Percentiles rank a stretch among this genome's conserved stretches.
Conservation (phyloP, 2,888 invertebrate genomes). For the Sesia apiformis region DNA sequence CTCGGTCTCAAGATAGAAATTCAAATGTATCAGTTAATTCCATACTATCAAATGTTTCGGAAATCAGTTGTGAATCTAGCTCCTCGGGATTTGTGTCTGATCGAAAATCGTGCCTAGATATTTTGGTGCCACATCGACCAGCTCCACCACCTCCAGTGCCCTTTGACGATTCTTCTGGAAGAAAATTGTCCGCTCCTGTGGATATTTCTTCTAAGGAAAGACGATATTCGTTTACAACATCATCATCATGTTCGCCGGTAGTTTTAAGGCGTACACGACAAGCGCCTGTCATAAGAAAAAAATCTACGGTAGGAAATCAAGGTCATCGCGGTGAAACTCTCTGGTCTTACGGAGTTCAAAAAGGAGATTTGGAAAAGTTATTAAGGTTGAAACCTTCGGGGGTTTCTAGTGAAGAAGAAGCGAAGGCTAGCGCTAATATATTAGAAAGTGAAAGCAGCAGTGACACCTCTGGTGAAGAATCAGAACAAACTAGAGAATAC, state of each 20-base stretch:
- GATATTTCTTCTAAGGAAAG: slow-evolving; percentile 30
- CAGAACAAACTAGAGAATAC: slow-evolving; percentile 44
- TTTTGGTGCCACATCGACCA: slow-evolving; percentile 49
- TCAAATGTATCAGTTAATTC: slow-evolving; percentile 69
- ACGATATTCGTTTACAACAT: slow-evolving; percentile 49
- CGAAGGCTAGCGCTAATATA: slow-evolving; percentile 16
- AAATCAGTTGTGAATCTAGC: slow-evolving; percentile 61
- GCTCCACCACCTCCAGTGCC: slow-evolving; percentile 64
- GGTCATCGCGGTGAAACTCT: slow-evolving; percentile 46
- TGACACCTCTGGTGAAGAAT: slow-evolving; percentile 44
- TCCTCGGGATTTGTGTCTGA: slow-evolving; percentile 68
- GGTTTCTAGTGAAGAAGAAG: slow-evolving; percentile 51
- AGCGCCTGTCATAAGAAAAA: slow-evolving; percentile 60
- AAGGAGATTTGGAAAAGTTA: slow-evolving; percentile 60
- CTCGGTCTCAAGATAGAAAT: slow-evolving; percentile 54
- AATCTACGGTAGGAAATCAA: slow-evolving; percentile 46
- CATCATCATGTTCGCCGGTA: slow-evolving; percentile 46
- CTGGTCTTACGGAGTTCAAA: slow-evolving; percentile 67
- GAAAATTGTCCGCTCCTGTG: slow-evolving; percentile 35
- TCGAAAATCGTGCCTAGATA: slow-evolving; percentile 43
- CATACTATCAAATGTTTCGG: slow-evolving; percentile 61
- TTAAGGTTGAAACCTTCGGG: slow-evolving; percentile 58
- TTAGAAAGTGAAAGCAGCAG: slow-evolving; percentile 36
- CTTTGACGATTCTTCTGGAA: slow-evolving; percentile 45
- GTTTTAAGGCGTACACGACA: slow-evolving; percentile 50